Evolutionary conservation across 1,140 invertebrate genomes (phyloP).

Genomic region (Sinonovacula constricta): DNA sequence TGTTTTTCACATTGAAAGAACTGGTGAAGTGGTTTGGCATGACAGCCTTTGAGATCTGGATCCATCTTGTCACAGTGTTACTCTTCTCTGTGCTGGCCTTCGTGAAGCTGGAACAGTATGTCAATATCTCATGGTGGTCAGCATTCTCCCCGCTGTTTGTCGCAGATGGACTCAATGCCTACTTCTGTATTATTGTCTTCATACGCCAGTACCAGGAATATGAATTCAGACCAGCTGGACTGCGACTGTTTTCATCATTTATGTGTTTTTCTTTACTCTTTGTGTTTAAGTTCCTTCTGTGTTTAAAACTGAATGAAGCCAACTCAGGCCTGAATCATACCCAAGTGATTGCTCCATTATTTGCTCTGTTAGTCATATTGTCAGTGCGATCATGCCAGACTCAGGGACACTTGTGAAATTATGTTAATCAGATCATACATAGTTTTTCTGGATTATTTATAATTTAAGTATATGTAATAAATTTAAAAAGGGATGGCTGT

Average conservation of each 20-base stretch:
- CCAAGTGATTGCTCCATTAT: constrained; percentile 94
- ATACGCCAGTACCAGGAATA: constrained; percentile 89
- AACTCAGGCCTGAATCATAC: constrained; percentile 89
- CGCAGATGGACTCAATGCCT: constrained; percentile 93
- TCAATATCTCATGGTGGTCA: constrained; percentile 83
- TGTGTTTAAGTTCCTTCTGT: constrained; percentile 95
- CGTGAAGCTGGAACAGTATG: constrained; percentile 80
- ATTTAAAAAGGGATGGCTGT: too few species aligned
- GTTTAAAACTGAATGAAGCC: constrained; percentile 87
- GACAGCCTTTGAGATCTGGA: constrained; percentile 95
- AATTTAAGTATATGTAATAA: too few species aligned
- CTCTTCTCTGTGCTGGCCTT: constrained; percentile 91
- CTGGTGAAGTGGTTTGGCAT: constrained; percentile 95
- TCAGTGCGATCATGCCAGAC: constrained; percentile 95
- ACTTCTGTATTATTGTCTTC: constrained; percentile 96
- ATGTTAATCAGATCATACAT: too few species aligned
- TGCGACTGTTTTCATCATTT: constrained; percentile 91
- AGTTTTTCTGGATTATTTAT: too few species aligned
- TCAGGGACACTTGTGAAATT: constrained; percentile 76
- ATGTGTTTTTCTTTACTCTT: constrained; percentile 91
- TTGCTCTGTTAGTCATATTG: constrained; percentile 90
- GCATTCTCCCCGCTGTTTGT: constrained; percentile 94
- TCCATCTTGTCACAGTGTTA: constrained; percentile 89
- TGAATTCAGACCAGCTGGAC: constrained; percentile 83
- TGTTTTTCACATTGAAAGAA: constrained; percentile 94